Conservation (phyloP, 1,140 invertebrate species). For the Potamilus streckersoni region DNA sequence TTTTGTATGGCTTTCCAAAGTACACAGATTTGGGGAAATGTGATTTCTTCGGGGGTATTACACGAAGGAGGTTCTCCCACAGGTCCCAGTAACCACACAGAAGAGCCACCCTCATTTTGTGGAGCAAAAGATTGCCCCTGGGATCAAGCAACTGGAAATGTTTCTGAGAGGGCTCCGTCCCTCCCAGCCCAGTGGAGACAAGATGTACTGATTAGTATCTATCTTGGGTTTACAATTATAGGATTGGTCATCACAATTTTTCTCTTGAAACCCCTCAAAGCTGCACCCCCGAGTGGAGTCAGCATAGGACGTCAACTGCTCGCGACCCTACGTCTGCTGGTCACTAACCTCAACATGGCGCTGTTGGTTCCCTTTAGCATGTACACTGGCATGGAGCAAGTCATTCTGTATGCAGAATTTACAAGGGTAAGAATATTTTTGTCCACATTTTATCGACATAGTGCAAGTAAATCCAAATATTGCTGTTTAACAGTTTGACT, state of each 20-base stretch:
- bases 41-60: conserved; percentile 47
- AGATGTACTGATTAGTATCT: conserved; percentile 34
- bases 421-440: conserved; percentile 29
- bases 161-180: neutral
- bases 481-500: no score
- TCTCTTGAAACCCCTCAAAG: conserved; percentile 31
- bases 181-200: conserved; percentile 24
- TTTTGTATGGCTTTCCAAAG: conserved; percentile 52
- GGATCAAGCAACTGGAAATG: conserved; percentile 8
- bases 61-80: conserved; percentile 10
- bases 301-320: conserved; percentile 23
- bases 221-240: conserved; percentile 37
- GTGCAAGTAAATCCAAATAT: no score
- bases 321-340: conserved; percentile 32
- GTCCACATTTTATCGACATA: no score
- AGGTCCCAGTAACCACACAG: conserved; percentile 6
- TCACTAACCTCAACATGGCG: conserved; percentile 37
- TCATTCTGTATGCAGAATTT: conserved; percentile 40
- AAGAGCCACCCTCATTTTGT: conserved; percentile 27
- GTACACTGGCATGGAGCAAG: conserved; percentile 42
- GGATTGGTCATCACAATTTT: conserved; percentile 37
- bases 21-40: conserved; percentile 53
- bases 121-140: conserved; percentile 36
- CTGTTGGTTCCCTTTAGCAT: conserved; percentile 41
- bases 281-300: conserved; percentile 11